phyloP scores from a whole-genome alignment of 2,888 invertebrate species.

The Papilio demoleus region DNA sequence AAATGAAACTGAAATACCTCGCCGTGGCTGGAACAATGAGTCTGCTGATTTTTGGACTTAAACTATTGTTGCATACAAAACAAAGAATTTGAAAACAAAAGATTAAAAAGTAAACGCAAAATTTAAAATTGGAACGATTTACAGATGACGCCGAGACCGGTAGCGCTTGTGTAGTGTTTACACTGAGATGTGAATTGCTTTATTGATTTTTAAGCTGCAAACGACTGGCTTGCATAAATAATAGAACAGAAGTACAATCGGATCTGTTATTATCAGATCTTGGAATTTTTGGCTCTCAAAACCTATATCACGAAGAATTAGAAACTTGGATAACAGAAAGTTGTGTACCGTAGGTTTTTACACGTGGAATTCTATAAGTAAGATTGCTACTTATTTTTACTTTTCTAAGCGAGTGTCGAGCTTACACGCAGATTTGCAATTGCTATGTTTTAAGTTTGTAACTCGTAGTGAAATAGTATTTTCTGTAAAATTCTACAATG shows the following conservation, averaged over 20 bases:
- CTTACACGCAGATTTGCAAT: too few species aligned
- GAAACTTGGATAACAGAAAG: too few species aligned
- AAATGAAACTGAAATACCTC: background rate
- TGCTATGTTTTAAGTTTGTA: too few species aligned
- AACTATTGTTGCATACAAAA: conserved; percentile 36
- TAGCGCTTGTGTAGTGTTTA: conserved; percentile 17
- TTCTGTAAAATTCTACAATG: too few species aligned
- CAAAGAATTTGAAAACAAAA: conserved; percentile 24
- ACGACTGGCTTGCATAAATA: background rate
- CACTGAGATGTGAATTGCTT: background rate
- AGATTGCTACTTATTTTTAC: too few species aligned
- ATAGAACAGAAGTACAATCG: background rate
- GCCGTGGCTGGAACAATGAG: conserved; percentile 23
- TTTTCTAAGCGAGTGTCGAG: too few species aligned
- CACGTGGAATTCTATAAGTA: too few species aligned
- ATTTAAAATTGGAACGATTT: conserved; percentile 25
- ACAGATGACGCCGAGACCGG: conserved; percentile 3
- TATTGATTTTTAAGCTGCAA: conserved; percentile 2
- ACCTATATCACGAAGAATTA: too few species aligned
- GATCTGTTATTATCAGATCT: too few species aligned
- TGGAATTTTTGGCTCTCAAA: too few species aligned
- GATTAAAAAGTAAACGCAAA: conserved; percentile 22
- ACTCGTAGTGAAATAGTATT: too few species aligned
- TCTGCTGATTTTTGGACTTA: conserved; percentile 35
- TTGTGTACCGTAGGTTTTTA: too few species aligned